Conservation (phyloP, 2,888 invertebrate species). For the Volucella inanis region DNA sequence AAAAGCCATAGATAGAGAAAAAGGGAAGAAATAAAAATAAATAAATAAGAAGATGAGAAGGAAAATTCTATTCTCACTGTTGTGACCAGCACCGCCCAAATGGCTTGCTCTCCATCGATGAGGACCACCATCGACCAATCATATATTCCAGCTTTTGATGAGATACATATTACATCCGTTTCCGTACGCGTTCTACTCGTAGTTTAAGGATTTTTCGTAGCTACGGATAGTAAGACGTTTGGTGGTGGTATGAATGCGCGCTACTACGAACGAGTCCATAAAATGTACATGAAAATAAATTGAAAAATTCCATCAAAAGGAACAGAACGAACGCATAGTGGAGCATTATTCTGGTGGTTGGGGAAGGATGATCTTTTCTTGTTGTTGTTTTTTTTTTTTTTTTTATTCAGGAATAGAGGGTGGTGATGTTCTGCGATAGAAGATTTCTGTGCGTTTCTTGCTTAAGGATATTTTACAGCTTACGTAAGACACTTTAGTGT, state of each 20-base stretch:
- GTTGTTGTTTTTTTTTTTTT: neutral
- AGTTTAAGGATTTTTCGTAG: conserved; percentile 37
- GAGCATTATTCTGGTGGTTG: conserved; percentile 31
- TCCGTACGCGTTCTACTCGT: conserved; percentile 60
- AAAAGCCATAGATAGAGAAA: neutral
- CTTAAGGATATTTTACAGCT: conserved; percentile 63
- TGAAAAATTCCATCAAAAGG: conserved; percentile 78
- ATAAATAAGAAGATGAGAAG: neutral
- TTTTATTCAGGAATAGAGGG: neutral
- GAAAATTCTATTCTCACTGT: conserved; percentile 25
- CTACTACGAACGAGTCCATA: conserved; percentile 74
- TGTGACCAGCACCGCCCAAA: neutral
- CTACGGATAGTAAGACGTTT: conserved; percentile 29
- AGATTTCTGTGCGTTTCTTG: conserved; percentile 52
- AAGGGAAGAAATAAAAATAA: neutral
- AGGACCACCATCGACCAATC: conserved; percentile 22
- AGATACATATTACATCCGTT: conserved; percentile 20
- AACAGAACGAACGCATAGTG: conserved; percentile 38
- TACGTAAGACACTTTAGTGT: conserved; percentile 71
- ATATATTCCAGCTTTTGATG: conserved; percentile 32
- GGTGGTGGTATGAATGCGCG: conserved; percentile 44
- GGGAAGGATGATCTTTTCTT: neutral
- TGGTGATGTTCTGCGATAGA: conserved; percentile 30
- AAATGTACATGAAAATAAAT: conserved; percentile 79
- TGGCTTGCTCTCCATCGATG: no score